Percentiles rank a stretch among this genome's conserved stretches.
These are phyloP conservation scores for Dynastes tityus DNA, from an alignment of 2,888 invertebrate species.

Conservation along the genomic window DNA sequence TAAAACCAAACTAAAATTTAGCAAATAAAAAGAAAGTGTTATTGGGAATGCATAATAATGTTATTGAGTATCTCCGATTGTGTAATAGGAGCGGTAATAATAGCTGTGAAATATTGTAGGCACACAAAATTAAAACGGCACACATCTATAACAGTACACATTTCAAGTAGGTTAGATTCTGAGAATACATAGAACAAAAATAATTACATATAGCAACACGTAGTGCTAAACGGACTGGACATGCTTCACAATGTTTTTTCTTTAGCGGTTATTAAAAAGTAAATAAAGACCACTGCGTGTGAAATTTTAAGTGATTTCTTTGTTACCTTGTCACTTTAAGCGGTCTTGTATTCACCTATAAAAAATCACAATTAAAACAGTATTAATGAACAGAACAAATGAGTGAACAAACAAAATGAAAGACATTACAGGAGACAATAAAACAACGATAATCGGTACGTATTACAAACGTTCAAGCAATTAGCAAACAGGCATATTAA, in stretches of 20 bases:
- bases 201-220: constrained; percentile 33
- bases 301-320: constrained; percentile 12
- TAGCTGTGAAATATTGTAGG: constrained; percentile 24
- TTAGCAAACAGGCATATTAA: too few relatives aligned
- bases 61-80: constrained; percentile 7
- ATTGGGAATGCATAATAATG: constrained; percentile 5
- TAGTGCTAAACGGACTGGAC: constrained; percentile 3
- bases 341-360: constrained; percentile 44
- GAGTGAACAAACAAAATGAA: not conserved
- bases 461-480: too few relatives aligned
- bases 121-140: constrained; percentile 40
- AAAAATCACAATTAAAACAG: constrained; percentile 33
- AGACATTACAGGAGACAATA: too few relatives aligned
- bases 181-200: constrained; percentile 37
- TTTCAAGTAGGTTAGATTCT: constrained; percentile 32
- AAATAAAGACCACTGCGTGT: constrained; percentile 31
- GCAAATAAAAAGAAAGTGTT: not conserved
- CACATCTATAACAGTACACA: constrained; percentile 29
- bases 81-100: constrained; percentile 12
- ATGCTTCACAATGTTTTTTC: constrained; percentile 37
- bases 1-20: not conserved
- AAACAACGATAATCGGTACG: too few relatives aligned
- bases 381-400: not conserved
- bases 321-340: constrained; percentile 48
- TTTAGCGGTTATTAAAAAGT: constrained; percentile 24